These are phyloP conservation scores for Anagyrus pseudococci DNA, from an alignment of 2,888 invertebrate species.

Conservation along the genomic window DNA sequence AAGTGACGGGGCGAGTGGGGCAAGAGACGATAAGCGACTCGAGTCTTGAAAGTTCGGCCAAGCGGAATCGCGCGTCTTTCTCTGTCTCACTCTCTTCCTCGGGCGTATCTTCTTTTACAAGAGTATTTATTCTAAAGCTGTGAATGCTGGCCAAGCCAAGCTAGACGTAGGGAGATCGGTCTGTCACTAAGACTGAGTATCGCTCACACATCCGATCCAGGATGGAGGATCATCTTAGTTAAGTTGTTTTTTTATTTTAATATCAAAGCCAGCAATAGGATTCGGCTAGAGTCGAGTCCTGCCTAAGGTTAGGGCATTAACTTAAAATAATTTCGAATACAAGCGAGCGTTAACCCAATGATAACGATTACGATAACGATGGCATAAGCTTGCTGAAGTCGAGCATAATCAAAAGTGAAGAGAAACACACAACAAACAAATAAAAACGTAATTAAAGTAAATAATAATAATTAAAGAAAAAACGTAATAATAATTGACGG, in stretches of 20 bases:
- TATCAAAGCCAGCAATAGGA: constrained; percentile 59
- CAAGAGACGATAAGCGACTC: constrained; percentile 14
- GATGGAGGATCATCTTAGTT: constrained; percentile 41
- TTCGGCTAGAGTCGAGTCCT: constrained; percentile 56
- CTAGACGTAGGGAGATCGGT: constrained; percentile 29
- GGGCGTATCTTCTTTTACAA: constrained; percentile 29
- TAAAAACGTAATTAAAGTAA: not conserved
- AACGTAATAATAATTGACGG: no score
- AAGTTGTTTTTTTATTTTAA: constrained; percentile 45
- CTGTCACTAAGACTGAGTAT: constrained; percentile 36
- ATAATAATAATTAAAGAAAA: no score
- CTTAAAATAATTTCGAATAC: constrained; percentile 31
- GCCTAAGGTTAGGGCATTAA: constrained; percentile 61
- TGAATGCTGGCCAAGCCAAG: constrained; percentile 36
- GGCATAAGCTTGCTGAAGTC: constrained; percentile 19
- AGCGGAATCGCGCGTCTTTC: no score
- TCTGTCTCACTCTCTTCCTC: not conserved
- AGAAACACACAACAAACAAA: not conserved
- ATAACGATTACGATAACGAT: constrained; percentile 25
- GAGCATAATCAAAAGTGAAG: constrained; percentile 45
- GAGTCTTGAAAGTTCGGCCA: not conserved
- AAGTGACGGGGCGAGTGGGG: constrained; percentile 11
- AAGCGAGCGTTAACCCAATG: no score
- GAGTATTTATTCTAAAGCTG: constrained; percentile 40
- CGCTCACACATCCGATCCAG: constrained; percentile 8